phyloP scores from a whole-genome alignment of 2,797 vertebrate genomes.

The Arremon aurantiirostris region DNA sequence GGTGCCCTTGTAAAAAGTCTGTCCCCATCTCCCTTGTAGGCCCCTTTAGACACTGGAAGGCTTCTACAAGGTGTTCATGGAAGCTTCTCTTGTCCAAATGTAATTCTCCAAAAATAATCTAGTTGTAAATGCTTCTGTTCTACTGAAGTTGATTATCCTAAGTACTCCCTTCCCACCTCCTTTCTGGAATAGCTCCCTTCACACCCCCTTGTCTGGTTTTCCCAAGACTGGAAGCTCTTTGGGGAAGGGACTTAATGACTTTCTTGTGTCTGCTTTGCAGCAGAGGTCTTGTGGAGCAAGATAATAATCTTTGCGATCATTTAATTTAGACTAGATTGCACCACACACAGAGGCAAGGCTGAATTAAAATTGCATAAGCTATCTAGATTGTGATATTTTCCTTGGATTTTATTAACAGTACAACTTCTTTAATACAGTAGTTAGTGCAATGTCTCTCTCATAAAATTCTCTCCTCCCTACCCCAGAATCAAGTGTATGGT shows the following conservation, averaged over 20 bases:
- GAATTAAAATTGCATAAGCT: background rate
- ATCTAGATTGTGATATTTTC: background rate
- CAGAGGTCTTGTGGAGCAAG: background rate
- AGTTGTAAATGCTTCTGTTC: background rate
- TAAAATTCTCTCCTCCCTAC: background rate
- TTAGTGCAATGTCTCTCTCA: background rate
- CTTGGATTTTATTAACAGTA: background rate
- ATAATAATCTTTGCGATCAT: background rate
- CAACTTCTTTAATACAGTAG: background rate
- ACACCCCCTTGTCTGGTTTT: background rate
- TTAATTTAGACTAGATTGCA: constrained; percentile 28
- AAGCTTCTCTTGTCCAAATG: background rate
- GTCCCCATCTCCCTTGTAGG: background rate
- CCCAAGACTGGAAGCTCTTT: background rate
- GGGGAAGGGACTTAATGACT: background rate
- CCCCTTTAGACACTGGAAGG: background rate
- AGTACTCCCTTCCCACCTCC: background rate
- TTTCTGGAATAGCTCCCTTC: background rate
- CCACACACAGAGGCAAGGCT: background rate
- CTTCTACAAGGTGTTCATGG: background rate
- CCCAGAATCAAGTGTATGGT: background rate
- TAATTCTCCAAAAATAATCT: background rate
- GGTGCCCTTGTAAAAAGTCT: background rate
- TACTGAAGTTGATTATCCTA: background rate
- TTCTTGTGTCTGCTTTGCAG: background rate